Base-by-base conservation (phyloP, 2,888 invertebrate species). In the Aspidiotus rigidus region DNA sequence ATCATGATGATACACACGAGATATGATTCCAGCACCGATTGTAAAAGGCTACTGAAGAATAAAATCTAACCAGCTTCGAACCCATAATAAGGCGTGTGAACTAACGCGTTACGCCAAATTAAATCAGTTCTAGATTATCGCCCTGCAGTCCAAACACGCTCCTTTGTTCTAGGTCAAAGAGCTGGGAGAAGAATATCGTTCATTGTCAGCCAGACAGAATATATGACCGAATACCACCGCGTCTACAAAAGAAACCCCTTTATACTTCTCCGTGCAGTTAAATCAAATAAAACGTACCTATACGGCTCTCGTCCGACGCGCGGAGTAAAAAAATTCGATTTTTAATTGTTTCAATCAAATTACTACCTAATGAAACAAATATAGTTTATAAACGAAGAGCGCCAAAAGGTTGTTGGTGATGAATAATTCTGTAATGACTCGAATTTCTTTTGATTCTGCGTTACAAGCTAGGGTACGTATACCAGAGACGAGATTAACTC, bases 91-190 rank as follows among this genome's bases (percentile, higher is more conserved):
- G 40, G 49, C 60, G 67, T 67, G 67, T 59, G 67, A 67, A 67
- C 67, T 60, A 44, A 49, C 49, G 28, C 42, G 67, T 67, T 67
- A 67, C 67, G 67, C 59, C 67, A 60, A 67, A 67, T 67, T 67
- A 67, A 44, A 67, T 60, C 39, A n/a, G 42, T 67, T 60, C 60
- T 28, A 17, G 67, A 67, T 67, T 67, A 67, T 67, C 67, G 67
- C 67, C 67, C 67, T 44, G 67, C 59, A 67, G 67, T 60, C 67
- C 67, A 60, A 60, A 67, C 60, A 60, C 59, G 49, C 41, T 67
- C 67, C 67, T 67, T 67, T 67, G 67, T 67, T 67, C 67, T 67
- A 67, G 67, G 67, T 67, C 67, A 67, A 67, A 67, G 67, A 67
- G 67, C 67, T 67, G 28, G 59, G 67, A 67, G 67, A 60, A 67